Percentiles rank a stretch among this genome's conserved stretches.
These are phyloP conservation scores for Oreochromis spilurus DNA, from an alignment of 2,113 vertebrate species.

Conservation along the genomic window DNA sequence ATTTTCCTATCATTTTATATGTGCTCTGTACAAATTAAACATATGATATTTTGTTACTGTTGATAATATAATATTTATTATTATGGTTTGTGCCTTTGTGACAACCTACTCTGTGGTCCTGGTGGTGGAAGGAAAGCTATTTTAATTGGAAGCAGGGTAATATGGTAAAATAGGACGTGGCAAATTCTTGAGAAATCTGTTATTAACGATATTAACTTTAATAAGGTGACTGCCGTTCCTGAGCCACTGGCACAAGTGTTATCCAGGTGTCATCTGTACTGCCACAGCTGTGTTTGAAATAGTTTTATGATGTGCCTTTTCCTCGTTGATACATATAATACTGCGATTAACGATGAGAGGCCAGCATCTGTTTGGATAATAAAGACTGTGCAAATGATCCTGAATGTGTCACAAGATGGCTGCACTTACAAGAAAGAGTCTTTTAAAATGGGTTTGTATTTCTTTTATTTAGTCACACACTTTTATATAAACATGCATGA, in stretches of 20 bases:
- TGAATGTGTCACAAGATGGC: background rate
- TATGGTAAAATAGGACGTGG: background rate
- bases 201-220: background rate
- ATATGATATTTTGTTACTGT: conserved; percentile 51
- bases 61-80: conserved; percentile 59
- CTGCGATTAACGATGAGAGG: background rate
- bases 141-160: conserved; percentile 12
- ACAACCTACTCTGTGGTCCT: background rate
- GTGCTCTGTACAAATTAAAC: conserved; percentile 35
- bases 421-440: background rate
- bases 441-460: background rate
- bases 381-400: conserved; percentile 14
- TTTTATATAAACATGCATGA: background rate
- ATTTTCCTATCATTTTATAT: conserved; percentile 47
- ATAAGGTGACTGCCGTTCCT: conserved; percentile 44
- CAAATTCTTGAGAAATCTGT: background rate
- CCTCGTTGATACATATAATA: conserved; percentile 29
- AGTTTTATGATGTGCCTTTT: conserved; percentile 46
- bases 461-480: background rate
- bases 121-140: conserved; percentile 22
- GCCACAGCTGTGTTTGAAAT: conserved; percentile 25
- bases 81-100: conserved; percentile 47
- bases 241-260: conserved; percentile 49
- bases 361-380: conserved; percentile 20
- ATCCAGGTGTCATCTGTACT: conserved; percentile 29